Base-by-base conservation (phyloP, 1,140 invertebrate species). In the Lineus longissimus region DNA sequence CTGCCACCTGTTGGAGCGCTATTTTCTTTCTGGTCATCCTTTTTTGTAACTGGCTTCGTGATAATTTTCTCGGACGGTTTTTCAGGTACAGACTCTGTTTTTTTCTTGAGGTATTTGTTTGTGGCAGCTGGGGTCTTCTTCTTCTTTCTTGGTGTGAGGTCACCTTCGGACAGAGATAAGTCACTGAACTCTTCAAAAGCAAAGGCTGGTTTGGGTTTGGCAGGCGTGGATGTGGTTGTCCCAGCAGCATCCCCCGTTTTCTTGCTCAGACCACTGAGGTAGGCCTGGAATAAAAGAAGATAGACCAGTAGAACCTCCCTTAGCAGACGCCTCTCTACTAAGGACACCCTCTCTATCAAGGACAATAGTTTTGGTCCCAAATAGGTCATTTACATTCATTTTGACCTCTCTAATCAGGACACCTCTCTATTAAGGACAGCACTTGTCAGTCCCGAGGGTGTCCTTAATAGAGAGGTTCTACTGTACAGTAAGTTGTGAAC, bases 81-180 rank as follows among this genome's bases (percentile, higher is more conserved):
- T 7, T n/a, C 57, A 45, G 62, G 15, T 6, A 59, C 59, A 22
- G 54, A 22, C 6, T 31, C n/a, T n/a, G 29, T 43, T 45, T 72
- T 70, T 54, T 75, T 75, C 55, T 75, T 75, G 25, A 75, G 51
- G 57, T 70, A 75, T 62, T 71, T 73, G 55, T 66, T 73, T 6
- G 67, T 66, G 23, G 68, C 59, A 22, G 64, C 56, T 61, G 64
- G 54, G 23, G 57, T 61, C 45, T 51, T 73, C 36, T 55, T 68
- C 40, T 61, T 65, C 19, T 23, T 36, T 23, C 6, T 23, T 11
- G 17, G 17, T 27, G 41, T 45, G 23, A 25, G n/a, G 22, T 31
- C 31, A 64, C 70, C 69, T 69, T 73, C 25, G 1, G 74, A 73
- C 11, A 74, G 69, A 7, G 72, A 74, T 13, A 74, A 66, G 30